Percentiles rank a stretch among this genome's conserved stretches.
Evolutionary conservation across 2,113 vertebrate genomes (phyloP).

Genomic region (Gambusia holbrooki): DNA sequence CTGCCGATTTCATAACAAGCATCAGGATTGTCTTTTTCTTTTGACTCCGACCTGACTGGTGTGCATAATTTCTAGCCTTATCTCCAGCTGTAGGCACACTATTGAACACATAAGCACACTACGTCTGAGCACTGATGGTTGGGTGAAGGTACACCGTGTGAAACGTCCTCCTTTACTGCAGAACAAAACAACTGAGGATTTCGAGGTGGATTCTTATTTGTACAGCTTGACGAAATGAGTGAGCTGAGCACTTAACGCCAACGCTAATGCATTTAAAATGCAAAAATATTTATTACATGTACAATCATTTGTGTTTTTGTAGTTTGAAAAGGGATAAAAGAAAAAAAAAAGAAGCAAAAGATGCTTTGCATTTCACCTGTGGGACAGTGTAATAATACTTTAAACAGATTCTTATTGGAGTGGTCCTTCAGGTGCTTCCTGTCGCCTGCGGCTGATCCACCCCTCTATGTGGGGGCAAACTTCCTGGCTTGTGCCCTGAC

Average conservation of each 20-base stretch:
- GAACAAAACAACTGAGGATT: conserved; percentile 1
- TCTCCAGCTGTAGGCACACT: conserved; percentile 8
- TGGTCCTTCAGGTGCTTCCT: conserved; percentile 72
- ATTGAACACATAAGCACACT: conserved; percentile 30
- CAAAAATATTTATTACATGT: conserved; percentile 31
- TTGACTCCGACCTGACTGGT: conserved; percentile 7
- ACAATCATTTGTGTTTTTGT: conserved; percentile 19
- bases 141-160: neutral
- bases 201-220: conserved; percentile 29
- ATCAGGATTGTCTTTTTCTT: conserved; percentile 40
- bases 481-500: conserved; percentile 84
- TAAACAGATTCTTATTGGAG: conserved; percentile 69
- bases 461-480: conserved; percentile 80
- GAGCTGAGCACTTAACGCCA: neutral
- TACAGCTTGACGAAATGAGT: conserved; percentile 21
- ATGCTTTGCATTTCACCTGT: conserved; percentile 36
- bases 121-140: conserved; percentile 1
- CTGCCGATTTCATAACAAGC: neutral
- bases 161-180: conserved; percentile 18
- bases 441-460: conserved; percentile 51
- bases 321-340: conserved; percentile 24
- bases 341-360: conserved; percentile 28
- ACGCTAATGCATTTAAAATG: conserved; percentile 39
- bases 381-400: conserved; percentile 54
- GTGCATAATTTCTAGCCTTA: conserved; percentile 1